Evolutionary conservation across 2,113 vertebrate genomes (phyloP).

Genomic region (Eulemur macaco): DNA sequence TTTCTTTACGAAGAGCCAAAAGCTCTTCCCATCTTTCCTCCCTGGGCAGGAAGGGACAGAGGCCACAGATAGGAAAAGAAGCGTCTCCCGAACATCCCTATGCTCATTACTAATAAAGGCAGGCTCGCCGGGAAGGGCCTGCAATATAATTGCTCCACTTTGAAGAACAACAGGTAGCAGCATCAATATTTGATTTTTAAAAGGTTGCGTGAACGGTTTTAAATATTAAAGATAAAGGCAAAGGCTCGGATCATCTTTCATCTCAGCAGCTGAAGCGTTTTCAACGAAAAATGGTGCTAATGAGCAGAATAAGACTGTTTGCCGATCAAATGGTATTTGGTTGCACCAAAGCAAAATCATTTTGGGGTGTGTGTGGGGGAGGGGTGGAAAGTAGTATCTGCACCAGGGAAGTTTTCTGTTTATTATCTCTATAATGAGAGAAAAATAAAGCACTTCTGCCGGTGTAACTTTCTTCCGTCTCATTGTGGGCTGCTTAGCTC

Average conservation of each 20-base stretch:
- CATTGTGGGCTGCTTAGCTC: conserved; percentile 43
- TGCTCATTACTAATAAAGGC: conserved; percentile 75
- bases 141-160: conserved; percentile 85
- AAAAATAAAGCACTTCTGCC: background rate
- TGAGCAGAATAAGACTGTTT: conserved; percentile 76
- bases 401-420: conserved; percentile 48
- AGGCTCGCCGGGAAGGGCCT: conserved; percentile 77
- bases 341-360: conserved; percentile 30
- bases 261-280: conserved; percentile 77
- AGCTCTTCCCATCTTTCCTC: background rate
- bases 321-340: conserved; percentile 54
- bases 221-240: conserved; percentile 81
- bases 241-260: conserved; percentile 78
- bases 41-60: background rate
- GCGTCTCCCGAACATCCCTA: background rate
- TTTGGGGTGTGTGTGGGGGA: background rate
- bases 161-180: conserved; percentile 87
- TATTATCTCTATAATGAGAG: conserved; percentile 65
- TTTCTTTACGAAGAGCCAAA: conserved; percentile 28
- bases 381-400: background rate
- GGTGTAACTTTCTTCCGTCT: conserved; percentile 40
- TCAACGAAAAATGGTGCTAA: conserved; percentile 78
- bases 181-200: conserved; percentile 90
- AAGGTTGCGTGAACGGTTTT: conserved; percentile 82
- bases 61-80: background rate